phyloP scores from a whole-genome alignment of 2,888 invertebrate species.

The Cybosia mesomella region DNA sequence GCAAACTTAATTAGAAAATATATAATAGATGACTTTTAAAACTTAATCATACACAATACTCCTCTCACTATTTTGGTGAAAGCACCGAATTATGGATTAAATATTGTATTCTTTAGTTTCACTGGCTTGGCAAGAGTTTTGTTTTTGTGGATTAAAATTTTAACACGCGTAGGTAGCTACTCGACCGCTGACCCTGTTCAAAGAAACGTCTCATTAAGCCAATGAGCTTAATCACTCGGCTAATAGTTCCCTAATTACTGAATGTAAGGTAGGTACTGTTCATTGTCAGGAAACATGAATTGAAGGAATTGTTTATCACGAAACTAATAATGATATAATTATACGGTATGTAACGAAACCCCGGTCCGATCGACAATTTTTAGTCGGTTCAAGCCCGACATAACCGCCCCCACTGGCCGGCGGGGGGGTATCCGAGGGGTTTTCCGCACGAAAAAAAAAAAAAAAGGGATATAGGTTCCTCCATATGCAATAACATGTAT shows the following conservation, averaged over 20 bases:
- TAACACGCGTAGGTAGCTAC: constrained; percentile 12
- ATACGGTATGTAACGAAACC: not conserved
- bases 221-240: constrained; percentile 64
- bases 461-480: too few species aligned
- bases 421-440: too few species aligned
- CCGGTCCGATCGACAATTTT: too few species aligned
- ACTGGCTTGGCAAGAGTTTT: not conserved
- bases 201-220: constrained; percentile 65
- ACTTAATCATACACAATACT: too few species aligned
- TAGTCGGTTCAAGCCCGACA: too few species aligned
- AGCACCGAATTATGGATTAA: too few species aligned
- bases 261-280: constrained; percentile 24
- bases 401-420: too few species aligned
- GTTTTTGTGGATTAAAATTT: not conserved
- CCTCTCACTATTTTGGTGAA: too few species aligned
- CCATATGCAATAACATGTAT: too few species aligned
- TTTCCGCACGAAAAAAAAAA: too few species aligned
- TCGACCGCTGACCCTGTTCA: constrained; percentile 60
- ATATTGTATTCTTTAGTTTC: not conserved
- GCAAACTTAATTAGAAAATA: too few species aligned
- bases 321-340: not conserved
- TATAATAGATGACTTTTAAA: too few species aligned
- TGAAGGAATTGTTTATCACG: not conserved
- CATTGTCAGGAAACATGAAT: constrained; percentile 3
- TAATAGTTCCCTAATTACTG: constrained; percentile 46